These are phyloP conservation scores for Aradus depressus DNA, from an alignment of 2,888 invertebrate genomes.

Conservation along the genomic window DNA sequence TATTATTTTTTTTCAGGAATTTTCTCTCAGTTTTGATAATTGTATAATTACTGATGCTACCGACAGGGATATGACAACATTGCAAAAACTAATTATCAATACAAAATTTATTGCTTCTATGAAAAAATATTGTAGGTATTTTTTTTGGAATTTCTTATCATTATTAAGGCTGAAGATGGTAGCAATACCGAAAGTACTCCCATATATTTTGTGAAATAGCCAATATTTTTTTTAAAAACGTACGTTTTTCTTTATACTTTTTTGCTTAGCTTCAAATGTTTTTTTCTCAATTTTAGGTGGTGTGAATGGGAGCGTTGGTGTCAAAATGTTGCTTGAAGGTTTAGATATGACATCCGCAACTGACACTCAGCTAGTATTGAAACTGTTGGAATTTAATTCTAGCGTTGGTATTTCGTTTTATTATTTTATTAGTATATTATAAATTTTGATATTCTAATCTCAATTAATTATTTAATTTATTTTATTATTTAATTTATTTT, in stretches of 20 bases:
- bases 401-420: no score
- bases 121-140: conserved; percentile 21
- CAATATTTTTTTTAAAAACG: no score
- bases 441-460: not conserved
- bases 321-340: conserved; percentile 52
- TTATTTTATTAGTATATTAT: no score
- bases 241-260: no score
- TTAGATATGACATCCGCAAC: conserved; percentile 48
- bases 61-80: conserved; percentile 23
- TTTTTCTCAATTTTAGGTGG: conserved; percentile 18
- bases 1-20: conserved; percentile 19
- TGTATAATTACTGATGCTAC: conserved; percentile 25
- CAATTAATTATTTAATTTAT: not conserved
- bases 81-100: conserved; percentile 22
- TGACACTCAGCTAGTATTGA: conserved; percentile 15
- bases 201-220: no score
- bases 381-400: conserved; percentile 14
- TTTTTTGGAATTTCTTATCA: no score
- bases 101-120: conserved; percentile 16
- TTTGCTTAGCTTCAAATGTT: no score
- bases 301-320: conserved; percentile 38
- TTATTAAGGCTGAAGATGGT: no score
- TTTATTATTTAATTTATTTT: not conserved
- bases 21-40: conserved; percentile 23
- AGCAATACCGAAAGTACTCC: no score